Percentiles rank a stretch among this genome's conserved stretches.
Evolutionary conservation across 2,888 invertebrate species (phyloP).

Genomic region (Chloromyia formosa): DNA sequence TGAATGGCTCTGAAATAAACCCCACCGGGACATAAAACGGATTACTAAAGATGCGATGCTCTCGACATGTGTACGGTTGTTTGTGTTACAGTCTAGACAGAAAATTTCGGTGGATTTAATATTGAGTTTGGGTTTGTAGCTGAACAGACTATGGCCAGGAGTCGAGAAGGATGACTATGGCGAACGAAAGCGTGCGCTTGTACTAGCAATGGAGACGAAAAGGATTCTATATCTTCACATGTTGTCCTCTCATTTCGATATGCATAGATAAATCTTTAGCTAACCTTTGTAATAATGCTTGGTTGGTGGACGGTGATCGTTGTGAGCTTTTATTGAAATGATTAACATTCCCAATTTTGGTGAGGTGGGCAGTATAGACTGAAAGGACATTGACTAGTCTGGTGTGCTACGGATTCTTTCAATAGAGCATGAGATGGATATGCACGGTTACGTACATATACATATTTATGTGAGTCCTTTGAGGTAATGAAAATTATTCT

Average conservation of each 20-base stretch:
- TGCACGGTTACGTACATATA: too few relatives aligned
- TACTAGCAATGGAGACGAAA: neutral
- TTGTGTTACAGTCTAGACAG: conserved; percentile 44
- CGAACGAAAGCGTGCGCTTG: neutral
- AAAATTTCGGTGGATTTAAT: conserved; percentile 41
- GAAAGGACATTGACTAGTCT: neutral
- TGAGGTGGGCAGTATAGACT: neutral
- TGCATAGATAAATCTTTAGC: conserved; percentile 5
- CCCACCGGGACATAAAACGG: conserved; percentile 39
- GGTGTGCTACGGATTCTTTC: too few relatives aligned
- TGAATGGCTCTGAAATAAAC: conserved; percentile 40
- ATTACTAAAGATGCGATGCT: conserved; percentile 43
- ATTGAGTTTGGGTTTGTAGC: conserved; percentile 31
- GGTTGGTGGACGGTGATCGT: conserved; percentile 13
- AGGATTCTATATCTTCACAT: conserved; percentile 33
- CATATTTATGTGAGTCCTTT: too few relatives aligned
- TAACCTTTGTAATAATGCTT: conserved; percentile 10
- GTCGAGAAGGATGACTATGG: neutral
- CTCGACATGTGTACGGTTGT: conserved; percentile 37
- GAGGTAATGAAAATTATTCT: too few relatives aligned
- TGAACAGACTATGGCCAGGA: neutral
- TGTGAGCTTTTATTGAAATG: conserved; percentile 39
- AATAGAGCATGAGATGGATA: too few relatives aligned
- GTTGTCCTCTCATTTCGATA: conserved; percentile 17
- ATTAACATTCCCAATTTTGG: conserved; percentile 13